Conservation (phyloP, 2,113 vertebrate species). For the Sporophila hypoxantha region DNA sequence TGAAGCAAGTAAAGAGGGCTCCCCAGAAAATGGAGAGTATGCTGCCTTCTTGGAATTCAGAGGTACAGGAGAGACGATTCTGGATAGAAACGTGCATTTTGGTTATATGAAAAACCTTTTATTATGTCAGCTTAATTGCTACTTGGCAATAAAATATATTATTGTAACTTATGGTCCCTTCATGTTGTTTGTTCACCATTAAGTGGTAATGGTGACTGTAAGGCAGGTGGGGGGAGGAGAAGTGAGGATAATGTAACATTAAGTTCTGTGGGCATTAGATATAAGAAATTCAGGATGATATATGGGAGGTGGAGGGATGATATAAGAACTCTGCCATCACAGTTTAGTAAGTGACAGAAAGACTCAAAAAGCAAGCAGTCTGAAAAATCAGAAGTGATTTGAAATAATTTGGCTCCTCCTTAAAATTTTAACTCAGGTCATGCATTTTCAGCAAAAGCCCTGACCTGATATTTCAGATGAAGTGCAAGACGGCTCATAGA, state of each 20-base stretch:
- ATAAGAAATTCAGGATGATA: background rate
- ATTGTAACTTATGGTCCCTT: background rate
- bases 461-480: background rate
- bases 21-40: background rate
- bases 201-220: background rate
- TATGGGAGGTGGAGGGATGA: too few species aligned
- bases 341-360: background rate
- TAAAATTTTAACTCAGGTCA: background rate
- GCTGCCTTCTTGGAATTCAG: background rate
- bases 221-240: background rate
- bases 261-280: background rate
- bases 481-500: background rate
- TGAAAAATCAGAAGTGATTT: background rate
- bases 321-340: background rate
- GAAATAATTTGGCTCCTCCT: background rate
- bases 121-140: background rate
- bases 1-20: background rate
- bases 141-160: conserved; percentile 27
- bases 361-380: background rate
- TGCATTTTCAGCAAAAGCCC: background rate
- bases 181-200: background rate
- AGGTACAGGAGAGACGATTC: background rate
- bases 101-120: background rate
- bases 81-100: conserved; percentile 2
- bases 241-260: background rate